These are phyloP conservation scores for Strix aluco DNA, from an alignment of 2,113 vertebrate species.

Conservation along the genomic window DNA sequence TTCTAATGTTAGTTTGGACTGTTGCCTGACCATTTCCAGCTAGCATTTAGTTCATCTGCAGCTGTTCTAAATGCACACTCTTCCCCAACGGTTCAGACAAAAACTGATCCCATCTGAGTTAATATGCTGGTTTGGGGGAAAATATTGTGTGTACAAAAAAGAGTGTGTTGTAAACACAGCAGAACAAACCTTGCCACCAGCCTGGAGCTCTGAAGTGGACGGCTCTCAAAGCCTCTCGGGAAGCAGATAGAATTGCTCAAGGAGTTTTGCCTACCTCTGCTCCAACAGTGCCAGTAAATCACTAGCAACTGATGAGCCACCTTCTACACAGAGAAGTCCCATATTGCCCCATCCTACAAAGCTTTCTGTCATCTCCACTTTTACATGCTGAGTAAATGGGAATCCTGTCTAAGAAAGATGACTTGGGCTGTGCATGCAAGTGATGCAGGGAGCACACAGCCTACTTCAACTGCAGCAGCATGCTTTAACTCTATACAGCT, in stretches of 20 bases:
- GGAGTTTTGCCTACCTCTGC: not conserved
- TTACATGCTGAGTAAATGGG: not conserved
- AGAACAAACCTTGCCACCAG: not conserved
- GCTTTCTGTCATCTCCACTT: not conserved
- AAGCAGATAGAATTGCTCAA: not conserved
- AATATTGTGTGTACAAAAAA: not conserved
- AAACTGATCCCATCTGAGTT: constrained; percentile 25
- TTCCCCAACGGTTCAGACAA: not conserved
- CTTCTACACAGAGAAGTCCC: not conserved
- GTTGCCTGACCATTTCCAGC: constrained; percentile 50
- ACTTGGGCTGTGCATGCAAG: not conserved
- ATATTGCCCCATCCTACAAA: not conserved
- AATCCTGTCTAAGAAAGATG: not conserved
- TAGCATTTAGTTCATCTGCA: constrained; percentile 36
- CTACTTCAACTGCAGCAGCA: not conserved
- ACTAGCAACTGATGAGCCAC: not conserved
- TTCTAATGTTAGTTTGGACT: constrained; percentile 45
- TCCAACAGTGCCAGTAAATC: not conserved
- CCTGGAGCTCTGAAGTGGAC: not conserved
- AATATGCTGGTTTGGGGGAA: not conserved
- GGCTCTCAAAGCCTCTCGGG: not conserved
- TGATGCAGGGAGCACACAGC: not conserved
- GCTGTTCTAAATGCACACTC: constrained; percentile 19
- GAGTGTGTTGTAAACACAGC: not conserved
- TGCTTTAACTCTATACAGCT: not conserved